A percentile compares a stretch with the other conserved stretches of the same genome.
Evolutionary conservation across 2,888 invertebrate genomes (phyloP).

Genomic region (Escarpia spicata): DNA sequence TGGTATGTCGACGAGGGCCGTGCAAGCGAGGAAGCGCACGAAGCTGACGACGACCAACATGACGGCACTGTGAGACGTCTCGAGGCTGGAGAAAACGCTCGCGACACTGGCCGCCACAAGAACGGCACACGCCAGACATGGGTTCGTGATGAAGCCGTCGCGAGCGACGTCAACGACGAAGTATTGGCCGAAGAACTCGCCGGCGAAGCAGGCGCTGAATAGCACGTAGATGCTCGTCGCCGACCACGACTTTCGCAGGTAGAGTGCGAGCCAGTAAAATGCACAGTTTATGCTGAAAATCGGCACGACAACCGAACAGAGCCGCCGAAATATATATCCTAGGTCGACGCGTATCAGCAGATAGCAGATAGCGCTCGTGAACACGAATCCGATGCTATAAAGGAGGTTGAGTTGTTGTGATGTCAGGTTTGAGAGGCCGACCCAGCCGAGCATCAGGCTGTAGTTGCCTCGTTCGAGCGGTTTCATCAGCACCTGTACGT

Average conservation of each 20-base stretch:
- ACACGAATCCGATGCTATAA: constrained; percentile 46
- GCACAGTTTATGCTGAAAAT: constrained; percentile 61
- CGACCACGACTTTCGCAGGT: constrained; percentile 61
- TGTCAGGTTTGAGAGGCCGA: constrained; percentile 51
- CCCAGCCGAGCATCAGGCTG: constrained; percentile 54
- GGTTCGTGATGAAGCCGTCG: constrained; percentile 49
- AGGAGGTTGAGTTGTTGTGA: constrained; percentile 52
- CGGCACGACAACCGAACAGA: constrained; percentile 59
- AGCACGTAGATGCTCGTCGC: constrained; percentile 62
- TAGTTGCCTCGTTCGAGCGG: constrained; percentile 59
- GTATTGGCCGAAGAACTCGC: constrained; percentile 61
- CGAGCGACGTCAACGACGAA: background rate
- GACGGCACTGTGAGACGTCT: constrained; percentile 56
- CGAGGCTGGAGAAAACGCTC: constrained; percentile 60
- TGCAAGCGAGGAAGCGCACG: constrained; percentile 59
- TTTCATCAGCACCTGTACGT: constrained; percentile 70
- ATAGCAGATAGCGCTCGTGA: constrained; percentile 45
- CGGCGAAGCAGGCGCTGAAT: constrained; percentile 61
- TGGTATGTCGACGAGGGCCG: constrained; percentile 56
- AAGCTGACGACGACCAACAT: constrained; percentile 59
- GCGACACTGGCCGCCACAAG: constrained; percentile 55
- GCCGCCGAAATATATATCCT: constrained; percentile 55
- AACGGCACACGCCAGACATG: constrained; percentile 55
- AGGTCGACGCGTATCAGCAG: constrained; percentile 57
- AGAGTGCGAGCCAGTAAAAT: constrained; percentile 62